These are phyloP conservation scores for Lepidostoma basale DNA, from an alignment of 1,140 invertebrate genomes.

Conservation along the genomic window DNA sequence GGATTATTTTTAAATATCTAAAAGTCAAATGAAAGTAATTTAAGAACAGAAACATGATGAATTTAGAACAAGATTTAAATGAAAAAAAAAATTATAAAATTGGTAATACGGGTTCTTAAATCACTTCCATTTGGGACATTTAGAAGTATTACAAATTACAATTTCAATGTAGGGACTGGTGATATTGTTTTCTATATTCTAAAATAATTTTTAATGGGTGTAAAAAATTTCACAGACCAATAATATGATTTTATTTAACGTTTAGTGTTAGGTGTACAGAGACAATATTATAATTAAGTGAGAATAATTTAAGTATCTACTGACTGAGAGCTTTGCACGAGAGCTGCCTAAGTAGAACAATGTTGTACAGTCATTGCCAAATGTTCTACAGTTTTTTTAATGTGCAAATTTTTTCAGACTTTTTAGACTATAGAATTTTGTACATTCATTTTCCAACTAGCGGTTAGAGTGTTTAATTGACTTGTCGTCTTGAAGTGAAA, in stretches of 20 bases:
- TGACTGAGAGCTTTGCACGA: constrained; percentile 7
- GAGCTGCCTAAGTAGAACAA: constrained; percentile 35
- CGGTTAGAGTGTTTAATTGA: too few relatives aligned
- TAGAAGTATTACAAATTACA: neutral
- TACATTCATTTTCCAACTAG: constrained; percentile 1
- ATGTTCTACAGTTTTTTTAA: constrained; percentile 38
- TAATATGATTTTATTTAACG: neutral
- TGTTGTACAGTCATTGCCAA: constrained; percentile 41
- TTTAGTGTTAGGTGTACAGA: neutral
- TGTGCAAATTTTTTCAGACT: constrained; percentile 12
- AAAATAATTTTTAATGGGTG: neutral
- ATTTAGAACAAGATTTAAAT: too few relatives aligned
- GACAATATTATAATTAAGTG: constrained; percentile 7
- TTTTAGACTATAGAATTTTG: neutral
- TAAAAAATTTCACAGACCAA: neutral
- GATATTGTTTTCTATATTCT: neutral
- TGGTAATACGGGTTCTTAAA: too few relatives aligned
- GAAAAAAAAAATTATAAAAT: too few relatives aligned
- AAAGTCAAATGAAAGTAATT: too few relatives aligned
- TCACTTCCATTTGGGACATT: neutral
- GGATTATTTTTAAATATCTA: too few relatives aligned
- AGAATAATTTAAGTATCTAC: neutral
- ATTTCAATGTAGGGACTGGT: neutral
- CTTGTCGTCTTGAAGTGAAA: neutral
- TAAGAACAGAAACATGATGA: too few relatives aligned